Conservation (phyloP, 2,888 invertebrate species). For the Ophion obscuratus region DNA sequence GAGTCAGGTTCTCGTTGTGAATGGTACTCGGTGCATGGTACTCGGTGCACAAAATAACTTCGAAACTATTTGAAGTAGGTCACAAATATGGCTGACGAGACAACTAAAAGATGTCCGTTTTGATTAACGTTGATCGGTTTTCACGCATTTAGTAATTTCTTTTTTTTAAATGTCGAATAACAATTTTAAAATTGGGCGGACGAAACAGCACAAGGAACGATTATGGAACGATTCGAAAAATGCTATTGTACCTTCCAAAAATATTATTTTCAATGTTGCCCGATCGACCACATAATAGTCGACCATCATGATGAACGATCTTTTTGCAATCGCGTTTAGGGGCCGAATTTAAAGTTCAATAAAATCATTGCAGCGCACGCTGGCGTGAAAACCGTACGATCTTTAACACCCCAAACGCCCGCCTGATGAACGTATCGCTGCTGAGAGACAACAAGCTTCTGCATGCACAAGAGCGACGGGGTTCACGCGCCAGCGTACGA, state of each 20-base stretch:
- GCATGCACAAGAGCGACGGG: conserved; percentile 91
- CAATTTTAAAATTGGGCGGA: not conserved
- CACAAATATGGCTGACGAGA: too few species aligned
- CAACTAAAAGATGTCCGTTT: not conserved
- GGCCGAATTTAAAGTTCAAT: not conserved
- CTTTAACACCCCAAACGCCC: conserved; percentile 97
- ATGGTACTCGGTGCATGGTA: too few species aligned
- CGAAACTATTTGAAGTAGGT: too few species aligned
- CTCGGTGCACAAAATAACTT: too few species aligned
- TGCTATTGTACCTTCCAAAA: too few species aligned
- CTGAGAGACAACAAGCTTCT: conserved; percentile 92
- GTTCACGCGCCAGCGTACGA: conserved; percentile 91
- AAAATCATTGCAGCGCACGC: conserved; percentile 89
- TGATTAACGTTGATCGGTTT: not conserved
- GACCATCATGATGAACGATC: too few species aligned
- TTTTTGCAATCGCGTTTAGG: too few species aligned
- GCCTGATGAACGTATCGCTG: conserved; percentile 95
- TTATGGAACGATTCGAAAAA: too few species aligned
- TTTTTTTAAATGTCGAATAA: not conserved
- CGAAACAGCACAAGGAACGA: not conserved
- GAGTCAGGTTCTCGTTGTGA: not conserved
- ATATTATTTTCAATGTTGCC: too few species aligned
- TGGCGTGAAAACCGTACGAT: conserved; percentile 97
- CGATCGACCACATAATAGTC: too few species aligned
- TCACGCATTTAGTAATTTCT: not conserved